Percentiles rank a stretch among this genome's conserved stretches.
Evolutionary conservation across 2,888 invertebrate genomes (phyloP).

Genomic region (Agriopis aurantiaria): DNA sequence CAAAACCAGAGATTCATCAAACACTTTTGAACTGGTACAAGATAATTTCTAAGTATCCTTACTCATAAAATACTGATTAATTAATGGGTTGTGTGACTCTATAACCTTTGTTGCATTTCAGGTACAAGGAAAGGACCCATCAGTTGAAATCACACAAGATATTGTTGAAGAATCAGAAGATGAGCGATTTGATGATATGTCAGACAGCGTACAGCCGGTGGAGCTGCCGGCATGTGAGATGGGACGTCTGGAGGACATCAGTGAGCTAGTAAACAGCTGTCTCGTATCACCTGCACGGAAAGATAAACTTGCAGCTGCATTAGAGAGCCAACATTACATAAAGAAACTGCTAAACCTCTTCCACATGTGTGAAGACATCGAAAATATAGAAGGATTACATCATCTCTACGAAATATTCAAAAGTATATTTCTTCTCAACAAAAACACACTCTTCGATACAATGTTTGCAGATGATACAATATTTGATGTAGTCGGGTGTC

Average conservation of each 20-base stretch:
- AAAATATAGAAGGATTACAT: slow-evolving; percentile 97
- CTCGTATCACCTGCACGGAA: slow-evolving; percentile 95
- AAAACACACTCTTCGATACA: slow-evolving; percentile 98
- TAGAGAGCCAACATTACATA: slow-evolving; percentile 98
- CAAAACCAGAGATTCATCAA: too few species aligned
- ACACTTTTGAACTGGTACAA: too few species aligned
- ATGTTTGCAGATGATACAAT: slow-evolving; percentile 99
- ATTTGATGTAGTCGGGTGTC: slow-evolving; percentile 98
- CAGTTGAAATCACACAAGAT: slow-evolving; percentile 98
- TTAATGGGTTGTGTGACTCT: not conserved
- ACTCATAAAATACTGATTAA: not conserved
- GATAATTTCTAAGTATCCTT: too few species aligned
- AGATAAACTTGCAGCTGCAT: slow-evolving; percentile 96
- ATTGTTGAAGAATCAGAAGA: slow-evolving; percentile 98
- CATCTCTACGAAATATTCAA: slow-evolving; percentile 99
- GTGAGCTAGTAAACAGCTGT: slow-evolving; percentile 95
- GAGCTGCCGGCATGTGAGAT: slow-evolving; percentile 98
- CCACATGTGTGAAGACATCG: slow-evolving; percentile 98
- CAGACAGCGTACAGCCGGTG: slow-evolving; percentile 96
- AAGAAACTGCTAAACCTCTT: slow-evolving; percentile 97
- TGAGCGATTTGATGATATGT: slow-evolving; percentile 98
- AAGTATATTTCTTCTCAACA: slow-evolving; percentile 99
- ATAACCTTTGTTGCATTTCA: slow-evolving; percentile 64
- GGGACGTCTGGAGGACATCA: slow-evolving; percentile 97
- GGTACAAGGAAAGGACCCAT: slow-evolving; percentile 99